Percentiles rank a stretch among this genome's conserved stretches.
These are phyloP conservation scores for Venusia cambrica DNA, from an alignment of 2,888 invertebrate species.

Conservation along the genomic window DNA sequence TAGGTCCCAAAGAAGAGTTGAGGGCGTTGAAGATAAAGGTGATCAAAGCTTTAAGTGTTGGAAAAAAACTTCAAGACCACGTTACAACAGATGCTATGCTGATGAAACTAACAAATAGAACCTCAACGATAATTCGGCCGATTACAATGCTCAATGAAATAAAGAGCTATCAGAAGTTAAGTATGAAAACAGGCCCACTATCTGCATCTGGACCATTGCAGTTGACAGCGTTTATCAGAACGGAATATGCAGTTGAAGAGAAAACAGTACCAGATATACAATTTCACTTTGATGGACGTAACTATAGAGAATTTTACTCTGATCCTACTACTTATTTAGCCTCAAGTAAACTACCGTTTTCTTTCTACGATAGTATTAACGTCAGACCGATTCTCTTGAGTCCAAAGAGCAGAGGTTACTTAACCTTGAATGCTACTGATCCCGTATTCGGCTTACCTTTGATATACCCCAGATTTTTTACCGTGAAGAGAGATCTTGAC, in stretches of 20 bases:
- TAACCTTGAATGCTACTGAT: slow-evolving; percentile 83
- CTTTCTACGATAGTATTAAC: slow-evolving; percentile 83
- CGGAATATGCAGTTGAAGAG: slow-evolving; percentile 69
- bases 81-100: slow-evolving; percentile 76
- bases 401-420: slow-evolving; percentile 82
- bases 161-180: slow-evolving; percentile 52
- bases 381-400: slow-evolving; percentile 82
- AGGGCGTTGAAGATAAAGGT: slow-evolving; percentile 68
- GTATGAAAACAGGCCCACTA: slow-evolving; percentile 60
- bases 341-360: slow-evolving; percentile 68
- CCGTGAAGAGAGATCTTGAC: slow-evolving; percentile 81
- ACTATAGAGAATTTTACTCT: slow-evolving; percentile 73
- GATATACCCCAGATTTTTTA: slow-evolving; percentile 85
- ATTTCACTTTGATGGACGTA: slow-evolving; percentile 81
- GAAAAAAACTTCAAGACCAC: slow-evolving; percentile 88
- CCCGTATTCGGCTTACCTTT: slow-evolving; percentile 85
- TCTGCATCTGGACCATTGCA: slow-evolving; percentile 79
- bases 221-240: slow-evolving; percentile 81
- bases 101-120: slow-evolving; percentile 73
- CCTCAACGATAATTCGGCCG: slow-evolving; percentile 62
- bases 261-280: slow-evolving; percentile 83
- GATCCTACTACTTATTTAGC: slow-evolving; percentile 76
- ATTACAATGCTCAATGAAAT: slow-evolving; percentile 56
- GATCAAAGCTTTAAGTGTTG: slow-evolving; percentile 84
- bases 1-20: slow-evolving; percentile 80